phyloP scores from a whole-genome alignment of 23 tunicate genomes.

The Ciona savignyi region DNA sequence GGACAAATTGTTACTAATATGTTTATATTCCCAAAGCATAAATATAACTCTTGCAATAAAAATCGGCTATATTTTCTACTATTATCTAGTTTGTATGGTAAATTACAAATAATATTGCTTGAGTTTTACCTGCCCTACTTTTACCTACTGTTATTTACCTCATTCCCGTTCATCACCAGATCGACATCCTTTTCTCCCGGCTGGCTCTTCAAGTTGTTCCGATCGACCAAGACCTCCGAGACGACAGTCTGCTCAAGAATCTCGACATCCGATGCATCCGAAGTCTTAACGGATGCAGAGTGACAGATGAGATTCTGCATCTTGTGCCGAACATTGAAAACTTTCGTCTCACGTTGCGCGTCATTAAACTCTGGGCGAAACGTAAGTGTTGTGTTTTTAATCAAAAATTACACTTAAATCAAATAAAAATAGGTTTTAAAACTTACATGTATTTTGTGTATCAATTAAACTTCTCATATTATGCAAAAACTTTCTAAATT shows the following conservation, averaged over 20 bases:
- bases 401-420: not conserved
- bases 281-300: conserved; percentile 91
- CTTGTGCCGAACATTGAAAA: conserved; percentile 81
- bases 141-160: too few relatives aligned
- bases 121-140: too few relatives aligned
- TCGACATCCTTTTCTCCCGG: conserved; percentile 84
- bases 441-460: not conserved
- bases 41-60: too few relatives aligned
- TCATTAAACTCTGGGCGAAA: conserved; percentile 93
- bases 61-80: too few relatives aligned
- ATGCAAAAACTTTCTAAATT: not conserved
- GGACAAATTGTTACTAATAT: too few relatives aligned
- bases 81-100: too few relatives aligned
- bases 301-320: conserved; percentile 89
- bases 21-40: too few relatives aligned
- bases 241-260: conserved; percentile 64
- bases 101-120: too few relatives aligned
- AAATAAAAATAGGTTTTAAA: too few relatives aligned
- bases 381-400: conserved; percentile 51
- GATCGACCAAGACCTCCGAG: conserved; percentile 62
- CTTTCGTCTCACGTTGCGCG: conserved; percentile 80
- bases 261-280: conserved; percentile 89
- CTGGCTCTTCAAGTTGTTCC: conserved; percentile 82
- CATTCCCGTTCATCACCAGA: conserved; percentile 20
- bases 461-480: not conserved